These are phyloP conservation scores for Synanthedon andrenaeformis DNA, from an alignment of 2,888 invertebrate species.

Conservation along the genomic window DNA sequence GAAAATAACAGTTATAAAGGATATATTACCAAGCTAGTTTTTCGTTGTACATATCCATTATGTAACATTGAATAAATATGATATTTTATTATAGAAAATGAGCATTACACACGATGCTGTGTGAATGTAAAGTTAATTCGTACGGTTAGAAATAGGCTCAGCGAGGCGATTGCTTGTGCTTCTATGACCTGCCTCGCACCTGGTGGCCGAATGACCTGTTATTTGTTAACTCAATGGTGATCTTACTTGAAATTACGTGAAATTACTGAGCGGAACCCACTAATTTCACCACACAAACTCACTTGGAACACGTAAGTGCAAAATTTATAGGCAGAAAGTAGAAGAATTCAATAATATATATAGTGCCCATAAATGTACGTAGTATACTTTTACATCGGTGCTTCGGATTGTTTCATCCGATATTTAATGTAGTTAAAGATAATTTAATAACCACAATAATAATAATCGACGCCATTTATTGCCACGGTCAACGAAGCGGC, in stretches of 20 bases:
- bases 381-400: too few relatives aligned
- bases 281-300: neutral
- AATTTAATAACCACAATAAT: too few relatives aligned
- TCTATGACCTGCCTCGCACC: neutral
- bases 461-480: too few relatives aligned
- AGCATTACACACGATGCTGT: too few relatives aligned
- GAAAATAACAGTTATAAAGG: too few relatives aligned
- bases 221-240: neutral
- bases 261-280: neutral
- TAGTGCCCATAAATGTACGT: too few relatives aligned
- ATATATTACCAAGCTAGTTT: too few relatives aligned
- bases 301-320: neutral
- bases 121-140: neutral
- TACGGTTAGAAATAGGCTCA: neutral
- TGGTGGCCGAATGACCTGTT: constrained; percentile 1
- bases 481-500: too few relatives aligned
- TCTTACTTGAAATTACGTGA: neutral
- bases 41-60: too few relatives aligned
- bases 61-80: too few relatives aligned
- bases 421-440: neutral
- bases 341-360: too few relatives aligned
- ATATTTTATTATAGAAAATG: too few relatives aligned
- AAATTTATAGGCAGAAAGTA: neutral
- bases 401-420: neutral
- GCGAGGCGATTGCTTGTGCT: neutral